Base-by-base conservation (phyloP, 2,888 invertebrate species). In the Nomada lathburiana region DNA sequence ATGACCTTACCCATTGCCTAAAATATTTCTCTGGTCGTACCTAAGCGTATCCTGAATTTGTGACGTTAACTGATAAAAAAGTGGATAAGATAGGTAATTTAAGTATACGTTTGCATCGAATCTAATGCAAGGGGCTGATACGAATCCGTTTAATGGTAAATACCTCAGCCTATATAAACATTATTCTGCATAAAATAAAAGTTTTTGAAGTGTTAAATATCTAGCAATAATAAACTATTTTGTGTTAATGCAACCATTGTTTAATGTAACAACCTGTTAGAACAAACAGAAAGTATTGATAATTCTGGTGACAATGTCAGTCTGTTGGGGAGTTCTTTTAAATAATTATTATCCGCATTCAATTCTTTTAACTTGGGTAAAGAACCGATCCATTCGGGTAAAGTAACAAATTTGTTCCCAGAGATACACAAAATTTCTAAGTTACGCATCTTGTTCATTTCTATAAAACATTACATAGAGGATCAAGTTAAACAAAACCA, bases 321-420 rank as follows among this genome's bases (percentile, higher is more conserved):
- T 65, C 92, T 90, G 71, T 92, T 93, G n/a, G 93, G 93, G 50
- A 93, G 73, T 82, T 93, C 93, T 74, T 84, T 88, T 52, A 93
- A 77, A 36, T 23, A 64, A 90, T 93, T 93, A 50, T 90, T 89
- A 76, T 93, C 92, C 16, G 87, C 89, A 69, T 89, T 87, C 67
- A 93, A 86, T 79, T 92, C 92, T 63, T 89, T 86, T 5, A 93
- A 86, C 71, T 86, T 90, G 50, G 90, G 86, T 20, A 93, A 83
- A 2, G 91, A 90, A 29, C 93, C 92, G 9, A 92, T 72, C 93
- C 93, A 93, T 83, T 92, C 92, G 29, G 93, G 93, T 55, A 93
- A 75, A 20, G 84, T 89, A 11, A 90, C 74, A 53, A 93, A 88
- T 75, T 88, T 88, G 78, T 93, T 93, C 67, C 86, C 87, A 76